These are phyloP conservation scores for Lepidochrysops patricia DNA, from an alignment of 2,888 invertebrate genomes.

Conservation along the genomic window DNA sequence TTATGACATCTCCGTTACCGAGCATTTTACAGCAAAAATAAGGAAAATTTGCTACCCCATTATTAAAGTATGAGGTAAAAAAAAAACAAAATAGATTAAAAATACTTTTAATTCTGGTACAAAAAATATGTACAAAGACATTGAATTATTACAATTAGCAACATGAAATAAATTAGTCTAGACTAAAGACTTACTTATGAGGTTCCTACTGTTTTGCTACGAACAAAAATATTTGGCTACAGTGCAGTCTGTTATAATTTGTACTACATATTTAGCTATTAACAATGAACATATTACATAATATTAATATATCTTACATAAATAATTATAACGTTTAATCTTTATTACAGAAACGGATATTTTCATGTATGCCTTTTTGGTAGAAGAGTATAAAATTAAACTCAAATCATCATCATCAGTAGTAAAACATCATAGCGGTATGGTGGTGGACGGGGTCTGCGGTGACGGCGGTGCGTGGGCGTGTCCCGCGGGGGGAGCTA, in stretches of 20 bases:
- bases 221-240: conserved; percentile 39
- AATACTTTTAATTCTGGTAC: conserved; percentile 44
- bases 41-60: too few relatives aligned
- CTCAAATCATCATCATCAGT: too few relatives aligned
- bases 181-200: not conserved
- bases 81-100: conserved; percentile 6
- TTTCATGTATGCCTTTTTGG: too few relatives aligned
- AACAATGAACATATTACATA: too few relatives aligned
- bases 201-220: not conserved
- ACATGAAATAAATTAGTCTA: not conserved
- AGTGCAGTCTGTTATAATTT: conserved; percentile 41
- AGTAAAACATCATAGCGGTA: not conserved
- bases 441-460: not conserved
- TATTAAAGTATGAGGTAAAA: not conserved
- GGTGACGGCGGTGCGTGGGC: conserved; percentile 63
- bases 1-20: too few relatives aligned
- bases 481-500: conserved; percentile 58
- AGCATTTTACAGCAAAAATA: too few relatives aligned
- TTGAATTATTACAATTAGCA: conserved; percentile 11
- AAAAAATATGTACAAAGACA: conserved; percentile 37
- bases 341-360: too few relatives aligned
- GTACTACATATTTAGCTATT: not conserved
- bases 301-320: too few relatives aligned
- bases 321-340: too few relatives aligned
- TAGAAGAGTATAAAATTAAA: too few relatives aligned